Base-by-base conservation (phyloP, 53 echinoderm and acorn worm species). In the Actinopyga echinites region DNA sequence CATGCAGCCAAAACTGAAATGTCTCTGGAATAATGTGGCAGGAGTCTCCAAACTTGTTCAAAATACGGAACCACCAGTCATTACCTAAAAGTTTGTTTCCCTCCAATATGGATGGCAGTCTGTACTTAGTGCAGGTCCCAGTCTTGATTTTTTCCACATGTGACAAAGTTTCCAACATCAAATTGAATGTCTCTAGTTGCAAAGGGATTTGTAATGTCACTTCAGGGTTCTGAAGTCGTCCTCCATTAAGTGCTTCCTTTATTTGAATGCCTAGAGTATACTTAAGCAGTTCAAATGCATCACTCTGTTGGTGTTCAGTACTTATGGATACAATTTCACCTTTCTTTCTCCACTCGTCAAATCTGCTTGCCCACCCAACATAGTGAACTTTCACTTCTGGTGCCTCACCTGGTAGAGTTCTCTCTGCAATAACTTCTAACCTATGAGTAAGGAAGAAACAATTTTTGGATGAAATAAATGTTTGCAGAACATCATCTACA, bases 331-430 rank as follows among this genome's bases (percentile, higher is more conserved):
- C 28, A 26, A 64, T 26, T 26, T 64, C 23, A 6, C 3, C 64
- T 31, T 64, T 64, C 61, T 64, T 64, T 26, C 29, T 64, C 64
- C 64, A 64, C 24, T 64, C 64, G 24, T 64, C 64, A 26, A 15
- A 64, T 8, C 3, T 9, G 12, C 29, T 26, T 3, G 64, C 2
- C 64, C 30, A 64, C 12, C 64, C 64, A 24, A 4, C 2, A 29
- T 64, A 64, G 25, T 64, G 30, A 23, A 64, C 64, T 64, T 9
- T 17, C 6, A 64, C 64, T 32, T 64, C 64, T 23, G 64, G 28
- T 7, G 6, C 6, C 30, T 28, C 64, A 64, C 32, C 64, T 26
- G 28, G 30, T 11, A 30, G 29, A 6, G 15, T 64, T 64, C 64
- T 64, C 6, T 64, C 64, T 28, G 28, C 26, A 24, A 24, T 64